Percentiles rank a stretch among this genome's conserved stretches.
Conservation (phyloP, 1,140 invertebrate genomes). For the Drosophila bocki region DNA sequence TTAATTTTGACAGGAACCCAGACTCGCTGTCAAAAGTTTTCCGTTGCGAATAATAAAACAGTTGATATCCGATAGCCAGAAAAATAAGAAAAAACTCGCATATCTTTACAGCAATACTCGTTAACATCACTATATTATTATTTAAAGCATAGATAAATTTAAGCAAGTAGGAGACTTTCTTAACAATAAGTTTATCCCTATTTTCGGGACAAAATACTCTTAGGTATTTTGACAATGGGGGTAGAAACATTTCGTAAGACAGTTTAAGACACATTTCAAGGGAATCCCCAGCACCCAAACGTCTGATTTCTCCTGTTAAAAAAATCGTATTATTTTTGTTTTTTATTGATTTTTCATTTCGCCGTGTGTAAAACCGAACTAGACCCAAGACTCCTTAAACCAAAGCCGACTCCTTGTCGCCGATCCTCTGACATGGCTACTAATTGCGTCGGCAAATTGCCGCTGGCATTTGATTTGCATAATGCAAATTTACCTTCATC, state of each 20-base stretch:
- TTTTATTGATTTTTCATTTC: neutral
- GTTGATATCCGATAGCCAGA: too few species aligned
- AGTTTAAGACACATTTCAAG: neutral
- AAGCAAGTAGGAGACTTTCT: neutral
- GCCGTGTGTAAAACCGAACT: neutral
- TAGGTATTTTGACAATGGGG: neutral
- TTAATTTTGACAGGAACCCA: neutral
- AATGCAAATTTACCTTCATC: slow-evolving; percentile 66
- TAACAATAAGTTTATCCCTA: neutral
- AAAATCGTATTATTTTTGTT: neutral
- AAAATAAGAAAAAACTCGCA: too few species aligned
- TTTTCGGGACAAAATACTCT: neutral
- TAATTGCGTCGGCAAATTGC: slow-evolving; percentile 78
- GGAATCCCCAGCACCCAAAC: too few species aligned
- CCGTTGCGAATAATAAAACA: neutral
- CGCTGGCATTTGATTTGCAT: slow-evolving; percentile 76
- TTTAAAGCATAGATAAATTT: neutral
- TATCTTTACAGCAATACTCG: too few species aligned
- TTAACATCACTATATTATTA: neutral
- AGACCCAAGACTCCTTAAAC: slow-evolving; percentile 3
- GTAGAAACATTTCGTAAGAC: neutral
- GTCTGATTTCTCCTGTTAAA: too few species aligned
- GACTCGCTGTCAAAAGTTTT: neutral
- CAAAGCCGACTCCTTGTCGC: slow-evolving; percentile 29
- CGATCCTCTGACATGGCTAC: slow-evolving; percentile 72